These are phyloP conservation scores for Pangasius macronema DNA, from an alignment of 2,797 vertebrate genomes.

Conservation along the genomic window DNA sequence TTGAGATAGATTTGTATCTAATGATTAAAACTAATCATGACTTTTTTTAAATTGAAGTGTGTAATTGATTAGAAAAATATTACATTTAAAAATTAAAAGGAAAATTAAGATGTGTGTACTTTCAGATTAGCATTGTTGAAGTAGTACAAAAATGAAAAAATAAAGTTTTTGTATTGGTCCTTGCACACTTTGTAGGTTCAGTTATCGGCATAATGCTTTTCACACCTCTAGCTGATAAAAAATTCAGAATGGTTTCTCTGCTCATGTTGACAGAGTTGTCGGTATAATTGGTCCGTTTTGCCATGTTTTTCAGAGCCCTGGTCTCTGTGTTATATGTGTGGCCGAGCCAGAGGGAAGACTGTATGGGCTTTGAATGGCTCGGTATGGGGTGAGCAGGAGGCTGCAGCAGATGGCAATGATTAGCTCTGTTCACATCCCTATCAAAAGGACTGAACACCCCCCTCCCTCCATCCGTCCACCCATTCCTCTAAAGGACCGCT, in stretches of 20 bases:
- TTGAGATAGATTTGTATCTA: neutral
- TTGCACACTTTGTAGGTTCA: neutral
- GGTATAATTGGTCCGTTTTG: conserved; percentile 47
- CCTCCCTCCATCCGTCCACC: conserved; percentile 50
- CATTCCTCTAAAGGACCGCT: conserved; percentile 47
- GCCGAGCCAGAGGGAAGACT: conserved; percentile 67
- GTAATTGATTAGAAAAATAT: neutral
- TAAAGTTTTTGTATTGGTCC: neutral
- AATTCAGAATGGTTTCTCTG: neutral
- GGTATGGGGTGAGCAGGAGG: conserved; percentile 71
- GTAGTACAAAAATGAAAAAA: neutral
- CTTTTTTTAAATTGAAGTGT: too few species aligned
- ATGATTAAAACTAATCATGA: neutral
- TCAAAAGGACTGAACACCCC: conserved; percentile 57
- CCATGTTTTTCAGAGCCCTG: conserved; percentile 44
- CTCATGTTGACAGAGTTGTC: conserved; percentile 46
- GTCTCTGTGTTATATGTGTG: conserved; percentile 71
- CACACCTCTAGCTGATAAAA: neutral
- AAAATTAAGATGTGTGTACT: neutral
- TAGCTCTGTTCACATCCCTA: conserved; percentile 68
- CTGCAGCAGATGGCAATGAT: conserved; percentile 79
- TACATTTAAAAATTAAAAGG: neutral
- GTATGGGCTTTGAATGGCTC: conserved; percentile 69
- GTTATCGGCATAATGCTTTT: neutral
- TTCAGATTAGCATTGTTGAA: neutral